Evolutionary conservation across 2,797 vertebrate genomes (phyloP).

Genomic region (Acipenser transmontanus): DNA sequence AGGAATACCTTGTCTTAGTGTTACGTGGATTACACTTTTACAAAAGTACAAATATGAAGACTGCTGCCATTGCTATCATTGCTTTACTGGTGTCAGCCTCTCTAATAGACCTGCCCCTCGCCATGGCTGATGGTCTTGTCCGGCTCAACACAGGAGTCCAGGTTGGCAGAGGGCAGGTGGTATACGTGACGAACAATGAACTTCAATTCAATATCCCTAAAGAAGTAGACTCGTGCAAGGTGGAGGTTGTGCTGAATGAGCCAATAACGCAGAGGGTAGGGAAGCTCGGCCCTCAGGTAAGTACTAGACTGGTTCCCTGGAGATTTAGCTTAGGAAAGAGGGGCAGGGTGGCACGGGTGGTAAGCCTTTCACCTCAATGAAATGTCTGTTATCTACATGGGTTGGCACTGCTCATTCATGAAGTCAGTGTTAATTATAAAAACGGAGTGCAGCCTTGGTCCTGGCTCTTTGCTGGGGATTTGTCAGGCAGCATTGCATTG

Average conservation of each 20-base stretch:
- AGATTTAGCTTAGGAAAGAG: too few species aligned
- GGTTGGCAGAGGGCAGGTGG: constrained; percentile 48
- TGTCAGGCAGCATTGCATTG: too few species aligned
- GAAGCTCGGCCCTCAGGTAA: constrained; percentile 61
- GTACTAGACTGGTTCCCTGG: constrained; percentile 5
- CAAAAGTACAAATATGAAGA: too few species aligned
- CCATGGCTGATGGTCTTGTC: constrained; percentile 39
- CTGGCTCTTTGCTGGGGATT: too few species aligned
- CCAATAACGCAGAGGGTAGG: constrained; percentile 53
- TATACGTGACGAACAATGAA: constrained; percentile 42
- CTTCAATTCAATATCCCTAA: constrained; percentile 40
- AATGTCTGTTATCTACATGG: too few species aligned
- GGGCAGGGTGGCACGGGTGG: too few species aligned
- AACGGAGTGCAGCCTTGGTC: too few species aligned
- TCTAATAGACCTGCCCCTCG: constrained; percentile 3
- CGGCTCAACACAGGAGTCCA: constrained; percentile 44
- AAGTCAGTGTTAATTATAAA: too few species aligned
- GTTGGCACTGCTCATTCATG: too few species aligned
- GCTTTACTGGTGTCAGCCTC: constrained; percentile 25
- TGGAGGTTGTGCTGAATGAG: constrained; percentile 62
- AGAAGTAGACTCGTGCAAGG: constrained; percentile 49
- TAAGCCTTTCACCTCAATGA: too few species aligned
- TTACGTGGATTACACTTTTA: too few species aligned
- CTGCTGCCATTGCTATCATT: not conserved
- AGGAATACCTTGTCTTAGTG: too few species aligned